phyloP scores from a whole-genome alignment of 2,113 vertebrate species.

The Bothrops jararaca region DNA sequence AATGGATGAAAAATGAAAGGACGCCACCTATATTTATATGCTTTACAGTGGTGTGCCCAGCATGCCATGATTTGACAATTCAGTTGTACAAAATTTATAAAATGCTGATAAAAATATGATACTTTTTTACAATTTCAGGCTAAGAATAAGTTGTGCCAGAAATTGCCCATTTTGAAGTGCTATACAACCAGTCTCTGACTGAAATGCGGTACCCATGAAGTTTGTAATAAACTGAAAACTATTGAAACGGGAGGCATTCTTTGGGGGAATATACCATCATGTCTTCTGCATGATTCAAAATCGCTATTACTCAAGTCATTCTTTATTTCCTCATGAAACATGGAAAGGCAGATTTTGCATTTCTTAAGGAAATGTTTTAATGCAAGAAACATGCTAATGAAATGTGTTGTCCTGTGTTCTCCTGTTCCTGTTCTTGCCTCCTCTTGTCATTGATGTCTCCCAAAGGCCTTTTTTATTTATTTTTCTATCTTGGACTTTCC shows the following conservation, averaged over 20 bases:
- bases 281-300: not conserved
- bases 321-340: not conserved
- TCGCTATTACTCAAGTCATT: not conserved
- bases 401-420: not conserved
- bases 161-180: slow-evolving; percentile 15
- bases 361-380: not conserved
- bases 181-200: not conserved
- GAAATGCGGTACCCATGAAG: not conserved
- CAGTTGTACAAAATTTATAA: slow-evolving; percentile 10
- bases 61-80: not conserved
- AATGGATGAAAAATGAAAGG: not conserved
- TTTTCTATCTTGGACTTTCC: not conserved
- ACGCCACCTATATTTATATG: not conserved
- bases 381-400: not conserved
- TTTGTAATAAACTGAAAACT: not conserved
- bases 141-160: not conserved
- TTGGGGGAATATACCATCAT: not conserved
- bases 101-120: not conserved
- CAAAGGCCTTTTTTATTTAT: not conserved
- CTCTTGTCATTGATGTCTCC: not conserved
- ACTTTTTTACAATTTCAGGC: not conserved
- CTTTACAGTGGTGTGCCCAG: not conserved
- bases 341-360: not conserved
- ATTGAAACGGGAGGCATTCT: not conserved
- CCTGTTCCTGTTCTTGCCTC: not conserved